Evolutionary conservation across 2,888 invertebrate genomes (phyloP).

Genomic region (Noctuana brunneofusca): DNA sequence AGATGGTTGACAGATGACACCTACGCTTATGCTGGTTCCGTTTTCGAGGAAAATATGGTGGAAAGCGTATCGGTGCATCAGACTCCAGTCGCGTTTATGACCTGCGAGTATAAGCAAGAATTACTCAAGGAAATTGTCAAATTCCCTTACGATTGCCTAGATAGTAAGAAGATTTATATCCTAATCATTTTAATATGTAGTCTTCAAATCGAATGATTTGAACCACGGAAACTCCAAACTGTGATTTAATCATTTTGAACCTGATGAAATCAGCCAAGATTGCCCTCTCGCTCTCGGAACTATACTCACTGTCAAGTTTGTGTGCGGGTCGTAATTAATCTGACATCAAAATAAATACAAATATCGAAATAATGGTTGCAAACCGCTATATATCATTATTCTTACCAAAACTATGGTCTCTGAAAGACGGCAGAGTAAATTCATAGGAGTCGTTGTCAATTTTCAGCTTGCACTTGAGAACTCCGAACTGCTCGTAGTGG

Average conservation of each 20-base stretch:
- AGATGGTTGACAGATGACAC: conserved; percentile 89
- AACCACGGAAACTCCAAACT: too few species aligned
- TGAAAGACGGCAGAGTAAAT: conserved; percentile 84
- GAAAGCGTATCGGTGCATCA: conserved; percentile 90
- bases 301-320: too few species aligned
- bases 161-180: too few species aligned
- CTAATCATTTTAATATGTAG: too few species aligned
- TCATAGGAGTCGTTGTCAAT: conserved; percentile 77
- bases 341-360: too few species aligned
- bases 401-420: conserved; percentile 91
- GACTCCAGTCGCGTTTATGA: conserved; percentile 87
- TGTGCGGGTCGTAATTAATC: too few species aligned
- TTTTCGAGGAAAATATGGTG: conserved; percentile 89
- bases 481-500: conserved; percentile 92
- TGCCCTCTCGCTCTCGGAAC: too few species aligned
- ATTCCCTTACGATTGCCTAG: too few species aligned
- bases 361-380: too few species aligned
- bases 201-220: too few species aligned
- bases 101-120: conserved; percentile 72
- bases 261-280: too few species aligned
- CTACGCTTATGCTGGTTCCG: conserved; percentile 86
- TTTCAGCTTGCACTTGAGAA: conserved; percentile 82
- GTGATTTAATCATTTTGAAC: too few species aligned
- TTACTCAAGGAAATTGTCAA: background rate
- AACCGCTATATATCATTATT: background rate